These are phyloP conservation scores for Desoria tigrina DNA, from an alignment of 2,888 invertebrate species.

Conservation along the genomic window DNA sequence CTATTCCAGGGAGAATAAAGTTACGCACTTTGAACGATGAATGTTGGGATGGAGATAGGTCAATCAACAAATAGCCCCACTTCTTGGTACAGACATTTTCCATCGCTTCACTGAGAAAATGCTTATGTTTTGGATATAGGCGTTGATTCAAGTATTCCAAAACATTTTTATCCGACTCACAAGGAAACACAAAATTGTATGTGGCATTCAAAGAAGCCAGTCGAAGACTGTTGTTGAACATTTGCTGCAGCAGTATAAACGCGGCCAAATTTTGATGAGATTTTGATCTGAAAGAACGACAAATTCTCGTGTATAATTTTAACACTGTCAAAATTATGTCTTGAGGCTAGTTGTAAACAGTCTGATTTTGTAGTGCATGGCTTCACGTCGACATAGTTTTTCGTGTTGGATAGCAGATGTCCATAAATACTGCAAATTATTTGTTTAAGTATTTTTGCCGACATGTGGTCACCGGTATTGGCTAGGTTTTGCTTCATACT, in stretches of 20 bases:
- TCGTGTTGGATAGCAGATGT: neutral
- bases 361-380: neutral
- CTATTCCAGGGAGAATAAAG: neutral
- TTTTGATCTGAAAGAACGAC: neutral
- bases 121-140: neutral
- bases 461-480: neutral
- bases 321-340: neutral
- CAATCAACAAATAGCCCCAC: conserved; percentile 1
- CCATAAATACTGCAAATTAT: neutral
- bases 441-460: neutral
- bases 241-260: neutral
- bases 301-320: neutral
- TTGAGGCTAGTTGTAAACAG: neutral
- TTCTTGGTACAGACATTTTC: neutral
- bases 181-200: neutral
- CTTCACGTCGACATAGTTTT: neutral
- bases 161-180: neutral
- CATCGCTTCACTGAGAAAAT: neutral
- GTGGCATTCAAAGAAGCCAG: neutral
- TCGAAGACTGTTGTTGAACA: neutral
- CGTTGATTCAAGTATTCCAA: neutral
- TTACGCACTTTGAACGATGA: neutral
- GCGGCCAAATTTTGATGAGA: neutral
- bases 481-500: neutral
- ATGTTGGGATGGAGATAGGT: neutral